Conservation (phyloP, 2,888 invertebrate genomes). For the Caenorhabditis sinica region DNA sequence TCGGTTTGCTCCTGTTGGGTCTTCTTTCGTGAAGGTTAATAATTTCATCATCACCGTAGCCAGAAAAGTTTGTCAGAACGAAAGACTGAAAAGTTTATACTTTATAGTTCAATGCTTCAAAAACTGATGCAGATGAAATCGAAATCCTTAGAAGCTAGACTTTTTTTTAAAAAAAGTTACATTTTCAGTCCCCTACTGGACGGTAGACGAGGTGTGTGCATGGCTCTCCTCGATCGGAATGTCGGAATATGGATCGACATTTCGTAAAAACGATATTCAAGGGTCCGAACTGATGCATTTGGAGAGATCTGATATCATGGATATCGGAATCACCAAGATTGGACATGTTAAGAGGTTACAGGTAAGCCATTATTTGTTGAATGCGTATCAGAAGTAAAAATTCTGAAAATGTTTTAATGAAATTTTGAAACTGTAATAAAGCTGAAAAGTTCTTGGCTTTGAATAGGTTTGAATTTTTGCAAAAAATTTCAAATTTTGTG, state of each 20-base stretch:
- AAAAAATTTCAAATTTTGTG: too few relatives aligned
- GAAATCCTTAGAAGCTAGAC: background rate
- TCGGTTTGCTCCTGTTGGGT: too few relatives aligned
- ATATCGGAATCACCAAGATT: conserved; percentile 94
- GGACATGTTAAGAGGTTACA: conserved; percentile 96
- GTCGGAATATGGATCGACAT: conserved; percentile 93
- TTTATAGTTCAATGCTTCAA: too few relatives aligned
- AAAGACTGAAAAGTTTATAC: too few relatives aligned
- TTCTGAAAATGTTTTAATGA: background rate
- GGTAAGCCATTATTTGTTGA: conserved; percentile 40
- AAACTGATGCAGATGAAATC: too few relatives aligned
- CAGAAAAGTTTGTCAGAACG: background rate
- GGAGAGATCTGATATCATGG: conserved; percentile 89
- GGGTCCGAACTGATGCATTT: conserved; percentile 84
- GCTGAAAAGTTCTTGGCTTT: too few relatives aligned
- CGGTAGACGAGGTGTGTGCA: conserved; percentile 91
- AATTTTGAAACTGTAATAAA: conserved; percentile 3
- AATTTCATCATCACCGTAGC: too few relatives aligned
- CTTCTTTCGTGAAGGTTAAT: too few relatives aligned
- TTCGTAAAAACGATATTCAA: conserved; percentile 86
- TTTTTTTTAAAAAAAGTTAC: too few relatives aligned
- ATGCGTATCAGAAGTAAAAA: background rate
- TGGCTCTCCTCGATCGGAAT: conserved; percentile 94
- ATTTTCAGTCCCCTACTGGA: conserved; percentile 87
- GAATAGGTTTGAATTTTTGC: background rate